Conservation (phyloP, 2,797 vertebrate genomes). For the Eulemur albifrons region DNA sequence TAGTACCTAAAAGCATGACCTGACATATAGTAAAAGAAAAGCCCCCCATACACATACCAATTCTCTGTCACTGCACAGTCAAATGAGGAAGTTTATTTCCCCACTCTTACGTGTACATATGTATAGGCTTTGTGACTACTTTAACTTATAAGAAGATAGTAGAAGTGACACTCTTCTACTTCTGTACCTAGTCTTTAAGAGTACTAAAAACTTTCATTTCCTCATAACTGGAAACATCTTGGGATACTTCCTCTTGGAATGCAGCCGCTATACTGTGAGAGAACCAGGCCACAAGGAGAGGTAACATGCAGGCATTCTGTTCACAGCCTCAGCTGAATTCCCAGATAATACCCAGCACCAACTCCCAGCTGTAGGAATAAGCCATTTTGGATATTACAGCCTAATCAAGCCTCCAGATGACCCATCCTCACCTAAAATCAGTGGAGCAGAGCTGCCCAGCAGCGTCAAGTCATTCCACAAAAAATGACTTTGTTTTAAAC, state of each 20-base stretch:
- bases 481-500: neutral
- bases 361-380: neutral
- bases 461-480: neutral
- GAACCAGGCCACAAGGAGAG: neutral
- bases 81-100: neutral
- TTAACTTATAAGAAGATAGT: neutral
- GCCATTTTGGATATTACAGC: neutral
- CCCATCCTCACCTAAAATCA: neutral
- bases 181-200: neutral
- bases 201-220: neutral
- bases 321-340: neutral
- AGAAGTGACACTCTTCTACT: neutral
- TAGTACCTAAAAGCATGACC: neutral
- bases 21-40: neutral
- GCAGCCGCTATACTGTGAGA: neutral
- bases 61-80: neutral
- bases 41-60: too few species aligned
- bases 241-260: neutral
- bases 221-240: neutral
- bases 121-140: neutral
- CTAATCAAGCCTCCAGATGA: neutral
- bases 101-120: neutral
- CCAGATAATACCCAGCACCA: neutral
- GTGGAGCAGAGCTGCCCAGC: neutral
- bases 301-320: neutral